A percentile compares a stretch with the other conserved stretches of the same genome.
These are phyloP conservation scores for Labeo rohita DNA, from an alignment of 2,113 vertebrate genomes.

Conservation along the genomic window DNA sequence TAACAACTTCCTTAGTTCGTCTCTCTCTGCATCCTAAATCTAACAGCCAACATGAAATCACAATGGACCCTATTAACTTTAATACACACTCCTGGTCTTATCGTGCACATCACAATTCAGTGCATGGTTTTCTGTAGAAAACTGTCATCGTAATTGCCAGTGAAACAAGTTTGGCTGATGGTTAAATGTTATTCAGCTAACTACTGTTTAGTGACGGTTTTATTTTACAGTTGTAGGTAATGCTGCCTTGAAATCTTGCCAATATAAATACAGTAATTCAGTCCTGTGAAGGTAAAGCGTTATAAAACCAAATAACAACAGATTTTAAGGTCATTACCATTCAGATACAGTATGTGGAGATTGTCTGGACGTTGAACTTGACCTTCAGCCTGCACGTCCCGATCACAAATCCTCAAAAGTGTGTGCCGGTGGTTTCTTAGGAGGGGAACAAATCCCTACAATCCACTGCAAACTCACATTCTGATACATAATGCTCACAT, in stretches of 20 bases:
- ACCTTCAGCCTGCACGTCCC: constrained; percentile 9
- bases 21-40: constrained; percentile 31
- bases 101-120: not conserved
- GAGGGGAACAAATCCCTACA: not conserved
- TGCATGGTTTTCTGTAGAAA: not conserved
- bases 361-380: not conserved
- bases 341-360: not conserved
- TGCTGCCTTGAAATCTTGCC: not conserved
- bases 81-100: not conserved
- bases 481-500: not conserved
- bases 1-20: constrained; percentile 56
- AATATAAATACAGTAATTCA: not conserved
- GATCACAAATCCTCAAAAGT: constrained; percentile 7
- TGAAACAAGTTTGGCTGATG: not conserved
- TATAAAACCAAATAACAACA: not conserved
- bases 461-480: constrained; percentile 28
- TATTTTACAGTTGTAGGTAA: not conserved
- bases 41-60: not conserved
- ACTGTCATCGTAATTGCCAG: not conserved
- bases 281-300: not conserved
- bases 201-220: not conserved
- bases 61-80: not conserved
- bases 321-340: not conserved
- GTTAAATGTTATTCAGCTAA: not conserved
- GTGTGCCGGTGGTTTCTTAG: not conserved